Evolutionary conservation across 1,140 invertebrate genomes (phyloP), one percentile per base, ranked within the genome.

Genomic region (Harpegnathos saltator): DNA sequence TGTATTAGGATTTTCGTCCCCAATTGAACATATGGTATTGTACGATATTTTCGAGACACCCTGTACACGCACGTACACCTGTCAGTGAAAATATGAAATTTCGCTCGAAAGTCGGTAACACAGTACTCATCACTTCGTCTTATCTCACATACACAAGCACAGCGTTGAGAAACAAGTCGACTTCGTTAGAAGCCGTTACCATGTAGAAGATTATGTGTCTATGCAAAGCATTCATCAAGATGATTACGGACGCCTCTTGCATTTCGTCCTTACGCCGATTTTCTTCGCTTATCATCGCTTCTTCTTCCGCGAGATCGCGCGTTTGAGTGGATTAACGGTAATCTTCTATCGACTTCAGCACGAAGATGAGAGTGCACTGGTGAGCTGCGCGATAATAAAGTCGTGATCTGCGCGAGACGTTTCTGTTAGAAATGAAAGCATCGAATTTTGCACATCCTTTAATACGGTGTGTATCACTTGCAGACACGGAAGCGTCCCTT

Each of bases 301-400:
- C 92, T 96, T 95, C 82, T 89, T 96, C 68, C 94, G 95, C n/a
- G 96, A 96, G 78, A 54, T 96, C 2, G 90, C 96, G 61, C 91
- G 95, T 4, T 90, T 95, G 4, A 94, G 93, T 0, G 91, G 91
- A 14, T 92, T 90, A 59, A 84, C 90, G 3, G 90, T 91, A 17
- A 85, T 95, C 2, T 96, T 94, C 89, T 94, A 95, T 72, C 93
- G 94, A 7, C 88, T 96, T 4, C 94, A 94, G 82, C 66, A 84
- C 22, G 84, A 33, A 92, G 93, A 94, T 84, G 89, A 19, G 89
- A 92, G 84, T 66, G 89, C 29, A 89, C 0, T 93, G 92, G 78
- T 93, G 88, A 92, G 92, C 22, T 72, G 19, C 29, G 22, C 26
- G 26, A 72, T 72, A 33, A 19, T 58, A 56, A 44, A 44, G 1